These are phyloP conservation scores for Acronicta alni DNA, from an alignment of 2,888 invertebrate species.

Conservation along the genomic window DNA sequence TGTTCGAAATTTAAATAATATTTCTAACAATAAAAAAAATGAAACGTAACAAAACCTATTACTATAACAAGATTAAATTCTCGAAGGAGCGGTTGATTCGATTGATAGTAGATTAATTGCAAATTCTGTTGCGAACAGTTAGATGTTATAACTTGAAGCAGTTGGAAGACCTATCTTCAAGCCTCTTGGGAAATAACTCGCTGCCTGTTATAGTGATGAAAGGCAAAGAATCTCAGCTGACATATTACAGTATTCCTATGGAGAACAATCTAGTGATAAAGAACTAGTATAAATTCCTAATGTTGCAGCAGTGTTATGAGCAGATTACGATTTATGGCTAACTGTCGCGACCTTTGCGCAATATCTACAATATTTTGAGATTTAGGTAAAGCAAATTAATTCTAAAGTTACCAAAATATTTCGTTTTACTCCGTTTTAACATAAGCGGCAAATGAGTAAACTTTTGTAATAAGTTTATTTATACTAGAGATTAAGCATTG, in stretches of 20 bases:
- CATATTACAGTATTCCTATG: conserved; percentile 34
- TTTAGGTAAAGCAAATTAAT: conserved; percentile 51
- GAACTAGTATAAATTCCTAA: conserved; percentile 28
- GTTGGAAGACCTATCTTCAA: conserved; percentile 57
- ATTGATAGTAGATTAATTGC: conserved; percentile 67
- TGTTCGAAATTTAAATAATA: too few species aligned
- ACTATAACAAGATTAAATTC: conserved; percentile 23
- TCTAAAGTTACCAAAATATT: conserved; percentile 53
- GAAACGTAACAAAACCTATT: not conserved
- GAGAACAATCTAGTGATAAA: conserved; percentile 26
- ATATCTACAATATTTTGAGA: conserved; percentile 42
- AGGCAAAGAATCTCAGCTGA: conserved; percentile 54
- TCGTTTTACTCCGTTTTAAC: conserved; percentile 56
- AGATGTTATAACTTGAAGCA: conserved; percentile 52
- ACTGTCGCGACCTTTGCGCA: conserved; percentile 25
- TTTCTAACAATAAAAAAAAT: not conserved
- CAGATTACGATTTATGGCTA: conserved; percentile 42
- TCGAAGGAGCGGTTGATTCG: conserved; percentile 36
- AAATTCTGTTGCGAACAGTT: conserved; percentile 63
- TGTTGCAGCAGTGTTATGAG: conserved; percentile 35
- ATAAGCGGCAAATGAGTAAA: conserved; percentile 69
- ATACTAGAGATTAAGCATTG: conserved; percentile 64
- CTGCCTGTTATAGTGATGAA: conserved; percentile 61
- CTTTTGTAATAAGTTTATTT: conserved; percentile 70
- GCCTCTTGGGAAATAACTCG: conserved; percentile 72